These are phyloP conservation scores for Addax nasomaculatus DNA, from an alignment of 2,113 vertebrate species.

Conservation along the genomic window DNA sequence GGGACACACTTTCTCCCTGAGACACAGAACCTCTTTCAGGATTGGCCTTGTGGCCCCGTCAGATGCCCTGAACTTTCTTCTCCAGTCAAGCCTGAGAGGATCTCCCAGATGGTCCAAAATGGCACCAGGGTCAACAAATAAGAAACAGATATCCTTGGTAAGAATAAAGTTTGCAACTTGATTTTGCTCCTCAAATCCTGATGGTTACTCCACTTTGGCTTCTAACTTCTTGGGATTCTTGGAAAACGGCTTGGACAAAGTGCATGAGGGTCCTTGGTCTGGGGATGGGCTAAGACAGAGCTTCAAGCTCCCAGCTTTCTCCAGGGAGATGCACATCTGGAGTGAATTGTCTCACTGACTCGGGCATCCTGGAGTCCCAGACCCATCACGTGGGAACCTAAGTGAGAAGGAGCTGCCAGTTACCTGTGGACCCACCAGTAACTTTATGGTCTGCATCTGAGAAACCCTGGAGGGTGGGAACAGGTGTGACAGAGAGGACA, in stretches of 20 bases:
- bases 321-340: background rate
- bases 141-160: background rate
- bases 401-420: background rate
- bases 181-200: background rate
- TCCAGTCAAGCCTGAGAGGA: background rate
- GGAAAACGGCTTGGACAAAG: background rate
- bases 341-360: accelerated
- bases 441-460: accelerated
- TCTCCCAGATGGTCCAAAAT: background rate
- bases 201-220: background rate
- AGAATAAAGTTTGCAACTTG: background rate
- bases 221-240: background rate
- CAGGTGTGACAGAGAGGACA: background rate
- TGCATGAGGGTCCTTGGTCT: accelerated
- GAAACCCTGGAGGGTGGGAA: background rate
- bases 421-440: accelerated
- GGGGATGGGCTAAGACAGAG: background rate
- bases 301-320: background rate
- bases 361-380: accelerated
- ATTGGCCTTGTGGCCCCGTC: accelerated
- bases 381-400: accelerated
- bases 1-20: background rate
- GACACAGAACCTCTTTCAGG: background rate
- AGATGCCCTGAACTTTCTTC: too few species aligned
- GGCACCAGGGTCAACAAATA: too few species aligned